A percentile compares a stretch with the other conserved stretches of the same genome.
phyloP scores from a whole-genome alignment of 1,140 invertebrate genomes.

The Cydia strobilella region DNA sequence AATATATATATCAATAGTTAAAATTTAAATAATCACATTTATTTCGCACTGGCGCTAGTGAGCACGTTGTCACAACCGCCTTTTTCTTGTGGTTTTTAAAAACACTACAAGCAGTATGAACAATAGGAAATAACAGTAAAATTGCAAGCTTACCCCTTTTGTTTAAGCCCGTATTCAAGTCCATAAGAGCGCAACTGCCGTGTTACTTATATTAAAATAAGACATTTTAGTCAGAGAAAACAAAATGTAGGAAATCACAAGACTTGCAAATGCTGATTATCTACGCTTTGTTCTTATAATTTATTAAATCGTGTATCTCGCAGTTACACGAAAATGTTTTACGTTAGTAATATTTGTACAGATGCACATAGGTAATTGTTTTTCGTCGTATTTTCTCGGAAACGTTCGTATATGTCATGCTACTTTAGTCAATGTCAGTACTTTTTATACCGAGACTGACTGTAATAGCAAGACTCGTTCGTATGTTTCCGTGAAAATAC shows the following conservation, averaged over 20 bases:
- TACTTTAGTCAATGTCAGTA: too few relatives aligned
- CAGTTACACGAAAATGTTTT: not conserved
- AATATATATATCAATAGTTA: too few relatives aligned
- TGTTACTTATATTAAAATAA: not conserved
- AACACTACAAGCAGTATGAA: not conserved
- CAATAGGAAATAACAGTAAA: constrained; percentile 7
- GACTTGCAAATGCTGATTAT: not conserved
- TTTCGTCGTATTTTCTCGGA: too few relatives aligned
- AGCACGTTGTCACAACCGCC: too few relatives aligned
- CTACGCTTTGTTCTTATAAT: constrained; percentile 6
- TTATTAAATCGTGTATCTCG: not conserved
- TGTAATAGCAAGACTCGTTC: too few relatives aligned
- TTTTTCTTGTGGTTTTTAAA: not conserved
- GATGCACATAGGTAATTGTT: too few relatives aligned
- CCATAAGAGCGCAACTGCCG: not conserved
- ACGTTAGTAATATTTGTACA: not conserved
- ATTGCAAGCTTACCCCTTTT: not conserved
- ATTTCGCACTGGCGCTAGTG: too few relatives aligned
- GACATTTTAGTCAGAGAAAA: not conserved
- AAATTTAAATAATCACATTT: too few relatives aligned
- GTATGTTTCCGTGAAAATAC: too few relatives aligned
- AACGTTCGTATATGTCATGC: too few relatives aligned
- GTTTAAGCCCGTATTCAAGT: not conserved
- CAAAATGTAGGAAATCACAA: not conserved
- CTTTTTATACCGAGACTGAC: too few relatives aligned